These are phyloP conservation scores for Argynnis bischoffii DNA, from an alignment of 2,888 invertebrate species.

Conservation along the genomic window DNA sequence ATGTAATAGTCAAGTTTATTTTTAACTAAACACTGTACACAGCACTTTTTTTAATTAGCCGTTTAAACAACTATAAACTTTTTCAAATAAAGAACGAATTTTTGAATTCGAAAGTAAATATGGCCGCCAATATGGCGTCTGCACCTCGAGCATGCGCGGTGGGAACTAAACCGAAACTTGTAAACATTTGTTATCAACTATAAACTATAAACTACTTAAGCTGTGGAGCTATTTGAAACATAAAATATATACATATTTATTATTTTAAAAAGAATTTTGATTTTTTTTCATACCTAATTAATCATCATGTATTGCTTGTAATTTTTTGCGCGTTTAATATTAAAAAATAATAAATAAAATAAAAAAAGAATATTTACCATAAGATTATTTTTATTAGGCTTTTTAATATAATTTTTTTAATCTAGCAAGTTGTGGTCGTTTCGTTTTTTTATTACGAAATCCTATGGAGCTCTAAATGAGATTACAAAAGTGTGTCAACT, in stretches of 20 bases:
- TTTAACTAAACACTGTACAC: no score
- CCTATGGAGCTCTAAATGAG: no score
- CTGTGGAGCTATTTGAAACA: slow-evolving; percentile 21
- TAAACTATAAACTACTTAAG: slow-evolving; percentile 6
- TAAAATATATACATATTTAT: no score
- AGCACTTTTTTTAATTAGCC: no score
- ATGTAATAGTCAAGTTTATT: no score
- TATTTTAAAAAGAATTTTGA: not conserved
- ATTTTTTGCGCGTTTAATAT: not conserved
- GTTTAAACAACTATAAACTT: not conserved
- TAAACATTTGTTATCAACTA: slow-evolving; percentile 33
- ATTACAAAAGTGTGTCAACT: no score
- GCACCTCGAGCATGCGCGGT: slow-evolving; percentile 36
- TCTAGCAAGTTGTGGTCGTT: no score
- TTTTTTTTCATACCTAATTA: not conserved
- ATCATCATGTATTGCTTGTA: not conserved
- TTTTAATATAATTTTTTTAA: no score
- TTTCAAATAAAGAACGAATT: not conserved
- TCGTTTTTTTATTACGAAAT: no score
- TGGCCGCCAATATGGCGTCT: slow-evolving; percentile 37
- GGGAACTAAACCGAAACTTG: slow-evolving; percentile 36
- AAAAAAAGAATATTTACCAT: no score
- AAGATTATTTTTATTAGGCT: no score
- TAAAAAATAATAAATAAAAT: no score
- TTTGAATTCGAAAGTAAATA: slow-evolving; percentile 24